Evolutionary conservation across 1,140 invertebrate genomes (phyloP).

Genomic region (Lasioglossum baleicum): DNA sequence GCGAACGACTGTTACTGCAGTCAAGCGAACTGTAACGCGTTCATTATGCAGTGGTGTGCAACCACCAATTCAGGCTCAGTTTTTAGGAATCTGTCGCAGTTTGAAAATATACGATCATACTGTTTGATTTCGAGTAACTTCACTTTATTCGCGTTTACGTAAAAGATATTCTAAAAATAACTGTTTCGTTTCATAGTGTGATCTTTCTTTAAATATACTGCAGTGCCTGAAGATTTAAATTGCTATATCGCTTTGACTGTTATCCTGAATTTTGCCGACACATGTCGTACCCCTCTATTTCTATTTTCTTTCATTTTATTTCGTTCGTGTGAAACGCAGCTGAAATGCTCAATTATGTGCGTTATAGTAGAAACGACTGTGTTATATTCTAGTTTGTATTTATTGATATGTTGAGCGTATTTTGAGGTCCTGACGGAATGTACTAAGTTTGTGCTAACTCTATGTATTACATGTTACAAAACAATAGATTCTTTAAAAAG

Average conservation of each 20-base stretch:
- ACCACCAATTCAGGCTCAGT: background rate
- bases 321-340: background rate
- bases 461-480: constrained; percentile 28
- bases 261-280: background rate
- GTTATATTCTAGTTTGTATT: constrained; percentile 7
- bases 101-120: background rate
- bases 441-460: constrained; percentile 28
- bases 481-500: constrained; percentile 30
- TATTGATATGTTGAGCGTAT: constrained; percentile 38
- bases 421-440: constrained; percentile 43
- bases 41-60: constrained; percentile 1
- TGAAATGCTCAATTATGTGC: constrained; percentile 2
- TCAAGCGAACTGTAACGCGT: constrained; percentile 2
- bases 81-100: background rate
- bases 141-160: background rate
- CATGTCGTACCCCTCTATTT: background rate
- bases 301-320: background rate
- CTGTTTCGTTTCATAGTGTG: background rate
- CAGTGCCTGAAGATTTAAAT: background rate
- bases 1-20: constrained; percentile 14
- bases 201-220: background rate
- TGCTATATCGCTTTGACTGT: background rate
- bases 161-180: background rate
- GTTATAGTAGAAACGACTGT: constrained; percentile 27
- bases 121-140: background rate